Evolutionary conservation across 2,113 vertebrate genomes (phyloP).

Genomic region (Chaetodon trifascialis): DNA sequence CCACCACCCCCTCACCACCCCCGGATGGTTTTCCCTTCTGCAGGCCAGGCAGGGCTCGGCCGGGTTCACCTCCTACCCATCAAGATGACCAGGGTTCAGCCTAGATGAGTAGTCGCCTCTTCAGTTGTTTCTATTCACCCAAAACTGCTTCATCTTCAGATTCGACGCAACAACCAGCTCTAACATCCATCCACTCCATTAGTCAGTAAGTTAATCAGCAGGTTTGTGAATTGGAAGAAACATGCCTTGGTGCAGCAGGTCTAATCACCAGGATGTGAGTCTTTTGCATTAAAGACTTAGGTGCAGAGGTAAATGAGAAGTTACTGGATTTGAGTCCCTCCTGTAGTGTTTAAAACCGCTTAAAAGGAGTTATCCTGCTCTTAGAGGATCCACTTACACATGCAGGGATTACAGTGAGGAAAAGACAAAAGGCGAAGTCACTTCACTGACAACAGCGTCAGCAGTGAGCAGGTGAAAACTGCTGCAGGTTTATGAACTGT

Average conservation of each 20-base stretch:
- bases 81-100: conserved; percentile 47
- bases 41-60: conserved; percentile 49
- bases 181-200: background rate
- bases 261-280: conserved; percentile 32
- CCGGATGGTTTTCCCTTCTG: conserved; percentile 64
- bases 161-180: conserved; percentile 9
- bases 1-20: conserved; percentile 2
- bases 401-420: conserved; percentile 76
- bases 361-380: conserved; percentile 74
- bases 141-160: conserved; percentile 36
- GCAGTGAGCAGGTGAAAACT: conserved; percentile 63
- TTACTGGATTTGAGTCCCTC: conserved; percentile 69
- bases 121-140: conserved; percentile 27
- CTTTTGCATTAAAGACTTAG: conserved; percentile 43
- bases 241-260: background rate
- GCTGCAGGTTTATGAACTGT: conserved; percentile 53
- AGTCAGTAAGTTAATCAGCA: background rate
- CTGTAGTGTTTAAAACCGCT: conserved; percentile 76
- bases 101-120: conserved; percentile 52
- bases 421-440: conserved; percentile 75
- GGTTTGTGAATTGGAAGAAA: background rate
- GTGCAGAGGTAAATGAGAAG: conserved; percentile 63
- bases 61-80: conserved; percentile 60
- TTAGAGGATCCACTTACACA: conserved; percentile 79
- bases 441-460: conserved; percentile 47